Evolutionary conservation across 2,888 invertebrate genomes (phyloP), one percentile per base, ranked within the genome.

Genomic region (Chloroclysta siterata): DNA sequence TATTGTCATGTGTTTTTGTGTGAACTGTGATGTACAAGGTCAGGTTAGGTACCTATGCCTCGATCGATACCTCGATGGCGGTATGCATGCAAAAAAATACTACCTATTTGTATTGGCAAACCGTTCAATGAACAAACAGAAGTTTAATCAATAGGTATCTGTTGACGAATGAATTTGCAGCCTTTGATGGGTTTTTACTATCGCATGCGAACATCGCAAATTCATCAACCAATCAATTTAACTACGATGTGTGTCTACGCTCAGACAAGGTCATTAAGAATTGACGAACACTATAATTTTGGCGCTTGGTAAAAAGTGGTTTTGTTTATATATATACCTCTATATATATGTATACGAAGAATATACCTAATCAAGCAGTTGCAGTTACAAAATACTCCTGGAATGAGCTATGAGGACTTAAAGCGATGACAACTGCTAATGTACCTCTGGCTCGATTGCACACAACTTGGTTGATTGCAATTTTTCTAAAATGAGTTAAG

Each of bases 141-240:
- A 62, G 62, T 53, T 66, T 61, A 57, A 69, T 65, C 36, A 62
- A 58, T 13, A n/a, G n/a, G n/a, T n/a, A 47, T 64, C 48, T 59
- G 52, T 64, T 62, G 60, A 63, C 56, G 61, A 60, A 58, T 64
- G 29, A 53, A 47, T 51, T 14, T 50, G 46, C 53, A 46, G 42
- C 53, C 48, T 51, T 36, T 59, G 47, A 53, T 65, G 42, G 60
- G 54, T 59, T 60, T 22, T 57, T 56, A 52, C 42, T 33, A 17
- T 47, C 58, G 58, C 54, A 53, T 46, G 46, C 42, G 46, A 59
- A 54, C 57, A 53, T 46, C 42, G 39, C 8, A 44, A 46, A n/a
- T 63, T 59, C 47, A 54, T 44, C 33, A 17, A 54, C 39, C 50
- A 63, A 59, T 55, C 53, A 52, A 55, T 63, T 63, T 51, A 41